Conservation (phyloP, 2,113 vertebrate genomes). For the Bubo bubo region DNA sequence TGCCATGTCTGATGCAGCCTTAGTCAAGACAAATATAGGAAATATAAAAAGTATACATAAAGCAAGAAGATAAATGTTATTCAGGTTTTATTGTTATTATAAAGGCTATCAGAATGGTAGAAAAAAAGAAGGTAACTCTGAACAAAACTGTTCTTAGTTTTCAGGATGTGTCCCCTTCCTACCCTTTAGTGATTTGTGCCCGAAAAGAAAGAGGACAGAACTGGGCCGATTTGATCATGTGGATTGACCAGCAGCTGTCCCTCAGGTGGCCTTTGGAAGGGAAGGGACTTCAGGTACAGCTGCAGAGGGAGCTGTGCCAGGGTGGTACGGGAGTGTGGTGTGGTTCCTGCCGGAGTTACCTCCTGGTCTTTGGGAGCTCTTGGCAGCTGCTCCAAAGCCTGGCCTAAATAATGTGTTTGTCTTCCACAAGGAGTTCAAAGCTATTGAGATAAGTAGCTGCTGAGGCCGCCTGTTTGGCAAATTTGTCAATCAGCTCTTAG, state of each 20-base stretch:
- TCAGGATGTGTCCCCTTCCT: neutral
- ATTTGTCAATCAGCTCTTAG: neutral
- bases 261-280: neutral
- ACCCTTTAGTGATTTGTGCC: neutral
- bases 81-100: neutral
- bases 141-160: neutral
- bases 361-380: neutral
- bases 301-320: neutral
- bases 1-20: neutral
- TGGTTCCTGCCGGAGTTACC: neutral
- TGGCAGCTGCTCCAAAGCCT: slow-evolving; percentile 9
- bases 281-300: neutral
- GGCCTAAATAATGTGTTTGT: slow-evolving; percentile 17
- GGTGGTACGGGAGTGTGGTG: neutral
- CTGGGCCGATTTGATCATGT: neutral
- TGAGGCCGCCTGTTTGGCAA: slow-evolving; percentile 1
- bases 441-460: slow-evolving; percentile 33
- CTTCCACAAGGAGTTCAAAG: neutral
- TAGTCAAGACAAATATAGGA: neutral
- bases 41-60: neutral
- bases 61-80: neutral
- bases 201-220: neutral
- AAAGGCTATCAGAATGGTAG: neutral
- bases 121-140: neutral
- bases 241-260: neutral